Conservation (phyloP, 2,113 vertebrate genomes). For the Forbesichthys agassizii region DNA sequence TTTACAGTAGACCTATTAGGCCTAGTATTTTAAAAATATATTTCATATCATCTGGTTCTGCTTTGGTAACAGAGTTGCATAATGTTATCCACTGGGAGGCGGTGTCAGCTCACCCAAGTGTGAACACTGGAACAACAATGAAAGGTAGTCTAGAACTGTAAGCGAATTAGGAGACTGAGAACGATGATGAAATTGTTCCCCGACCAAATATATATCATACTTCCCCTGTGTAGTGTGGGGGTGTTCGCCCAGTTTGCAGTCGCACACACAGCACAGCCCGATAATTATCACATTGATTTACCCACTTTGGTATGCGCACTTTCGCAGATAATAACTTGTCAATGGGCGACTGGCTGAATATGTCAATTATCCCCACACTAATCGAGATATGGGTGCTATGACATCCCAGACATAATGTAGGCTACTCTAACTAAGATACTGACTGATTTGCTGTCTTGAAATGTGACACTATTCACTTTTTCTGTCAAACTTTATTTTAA, state of each 20-base stretch:
- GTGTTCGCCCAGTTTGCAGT: background rate
- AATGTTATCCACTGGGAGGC: constrained; percentile 52
- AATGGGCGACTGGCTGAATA: background rate
- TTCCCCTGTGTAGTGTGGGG: constrained; percentile 27
- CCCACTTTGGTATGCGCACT: constrained; percentile 45
- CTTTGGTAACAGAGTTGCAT: background rate
- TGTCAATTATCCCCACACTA: constrained; percentile 24
- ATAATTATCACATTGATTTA: constrained; percentile 64
- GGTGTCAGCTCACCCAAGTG: constrained; percentile 37
- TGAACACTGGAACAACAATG: background rate
- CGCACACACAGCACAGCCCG: constrained; percentile 25
- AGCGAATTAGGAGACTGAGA: too few species aligned
- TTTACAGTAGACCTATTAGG: too few species aligned
- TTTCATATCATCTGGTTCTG: background rate
- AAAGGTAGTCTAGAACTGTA: background rate
- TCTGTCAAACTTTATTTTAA: constrained; percentile 51
- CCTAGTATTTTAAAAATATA: too few species aligned
- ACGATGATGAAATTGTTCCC: too few species aligned
- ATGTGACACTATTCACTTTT: constrained; percentile 39
- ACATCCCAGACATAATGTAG: constrained; percentile 43
- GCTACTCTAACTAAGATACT: constrained; percentile 38
- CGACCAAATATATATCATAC: background rate
- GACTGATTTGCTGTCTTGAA: constrained; percentile 44
- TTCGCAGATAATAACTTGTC: background rate
- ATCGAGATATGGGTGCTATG: constrained; percentile 34